Conservation (phyloP, 1,140 invertebrate genomes). For the Lepidurus couesii region DNA sequence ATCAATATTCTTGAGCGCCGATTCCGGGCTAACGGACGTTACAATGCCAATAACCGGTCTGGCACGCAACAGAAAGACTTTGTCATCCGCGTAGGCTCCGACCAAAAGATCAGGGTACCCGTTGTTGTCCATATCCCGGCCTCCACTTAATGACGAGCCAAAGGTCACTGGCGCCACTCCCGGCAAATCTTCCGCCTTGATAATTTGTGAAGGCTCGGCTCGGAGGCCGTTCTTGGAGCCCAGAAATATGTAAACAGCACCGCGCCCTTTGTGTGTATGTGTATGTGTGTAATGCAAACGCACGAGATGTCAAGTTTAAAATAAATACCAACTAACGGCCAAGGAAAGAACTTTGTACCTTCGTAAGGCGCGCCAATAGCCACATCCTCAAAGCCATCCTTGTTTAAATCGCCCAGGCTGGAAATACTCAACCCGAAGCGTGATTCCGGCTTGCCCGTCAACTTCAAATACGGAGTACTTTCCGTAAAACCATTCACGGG, state of each 20-base stretch:
- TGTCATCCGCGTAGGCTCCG: constrained; percentile 77
- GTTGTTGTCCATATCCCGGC: constrained; percentile 83
- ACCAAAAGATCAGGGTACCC: constrained; percentile 85
- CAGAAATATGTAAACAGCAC: constrained; percentile 77
- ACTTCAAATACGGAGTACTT: constrained; percentile 49
- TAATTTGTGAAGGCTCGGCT: constrained; percentile 64
- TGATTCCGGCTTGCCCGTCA: constrained; percentile 66
- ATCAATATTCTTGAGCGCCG: constrained; percentile 67
- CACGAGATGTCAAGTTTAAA: not conserved
- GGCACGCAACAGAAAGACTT: constrained; percentile 64
- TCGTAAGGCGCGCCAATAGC: constrained; percentile 90
- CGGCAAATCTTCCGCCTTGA: constrained; percentile 51
- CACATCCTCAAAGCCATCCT: constrained; percentile 81
- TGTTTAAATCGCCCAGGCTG: constrained; percentile 82
- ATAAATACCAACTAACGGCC: not conserved
- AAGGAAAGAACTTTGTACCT: constrained; percentile 43
- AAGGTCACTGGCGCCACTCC: constrained; percentile 60
- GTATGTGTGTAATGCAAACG: not conserved
- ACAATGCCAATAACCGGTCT: constrained; percentile 78
- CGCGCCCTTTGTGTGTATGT: constrained; percentile 47
- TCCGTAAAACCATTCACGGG: constrained; percentile 44
- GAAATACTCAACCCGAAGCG: constrained; percentile 79
- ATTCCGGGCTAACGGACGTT: constrained; percentile 57
- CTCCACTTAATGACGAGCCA: constrained; percentile 82
- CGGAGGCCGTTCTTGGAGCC: constrained; percentile 69